Base-by-base conservation (phyloP, 1,140 invertebrate genomes). In the Sesamia nonagrioides region DNA sequence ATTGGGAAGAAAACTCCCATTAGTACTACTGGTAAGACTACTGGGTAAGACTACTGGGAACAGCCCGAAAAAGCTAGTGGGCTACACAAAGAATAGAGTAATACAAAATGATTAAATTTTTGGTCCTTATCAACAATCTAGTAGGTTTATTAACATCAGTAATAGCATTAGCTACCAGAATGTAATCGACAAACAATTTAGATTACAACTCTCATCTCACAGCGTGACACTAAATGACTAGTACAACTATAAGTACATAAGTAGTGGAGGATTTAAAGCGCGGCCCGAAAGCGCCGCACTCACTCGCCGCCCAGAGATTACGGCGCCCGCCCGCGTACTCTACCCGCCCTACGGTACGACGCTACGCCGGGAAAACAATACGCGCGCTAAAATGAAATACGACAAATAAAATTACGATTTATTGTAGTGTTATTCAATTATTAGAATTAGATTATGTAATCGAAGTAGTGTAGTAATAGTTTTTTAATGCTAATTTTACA, bases 271-370 rank as follows among this genome's bases (percentile, higher is more conserved):
- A 74, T 84, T 83, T 84, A 81, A 84, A 83, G 82, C 78, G 21
- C 17, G 33, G 69, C 33, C 45, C 56, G 27, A 40, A 27, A 61
- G 77, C 71, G 50, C 35, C 54, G 54, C 71, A 71, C 42, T 82
- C 86, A 89, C 85, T 92, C 87, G 84, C 82, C 84, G 87, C 79
- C 79, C 83, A 78, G 75, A 83, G 78, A 80, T 79, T 80, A 76
- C 69, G 84, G 85, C 88, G 89, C 78, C 86, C 89, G 88, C 89
- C 88, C 83, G 83, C 78, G 72, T 54, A 50, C 52, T 52, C 75
- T 69, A 50, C 13, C 54, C 54, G 54, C 60, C 40, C 69, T n/a
- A 40, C 18, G 17, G 42, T 68, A 60, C 63, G 56, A 40, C 18
- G 17, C 52, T 68, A 60, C 63, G 56, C 72, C 72, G 35, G 18